Percentiles rank a stretch among this genome's conserved stretches.
These are phyloP conservation scores for Endotricha flammealis DNA, from an alignment of 2,888 invertebrate species.

Conservation along the genomic window DNA sequence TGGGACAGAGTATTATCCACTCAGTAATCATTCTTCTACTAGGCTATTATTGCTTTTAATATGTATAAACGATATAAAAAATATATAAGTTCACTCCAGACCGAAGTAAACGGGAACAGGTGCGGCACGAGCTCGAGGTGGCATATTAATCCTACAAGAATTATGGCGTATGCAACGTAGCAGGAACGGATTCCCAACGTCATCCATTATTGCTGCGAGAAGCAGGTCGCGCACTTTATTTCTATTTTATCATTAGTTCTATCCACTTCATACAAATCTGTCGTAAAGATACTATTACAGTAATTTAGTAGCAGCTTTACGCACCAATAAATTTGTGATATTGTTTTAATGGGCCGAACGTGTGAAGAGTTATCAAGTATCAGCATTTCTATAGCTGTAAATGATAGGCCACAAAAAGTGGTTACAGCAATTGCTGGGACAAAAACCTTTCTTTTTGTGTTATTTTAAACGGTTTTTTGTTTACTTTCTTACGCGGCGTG, in stretches of 20 bases:
- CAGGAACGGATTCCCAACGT: slow-evolving; percentile 28
- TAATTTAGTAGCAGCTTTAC: slow-evolving; percentile 14
- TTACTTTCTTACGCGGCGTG: slow-evolving; percentile 18
- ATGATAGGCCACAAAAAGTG: neutral
- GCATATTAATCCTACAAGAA: slow-evolving; percentile 45
- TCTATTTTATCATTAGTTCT: slow-evolving; percentile 1
- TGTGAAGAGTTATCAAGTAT: slow-evolving; percentile 2
- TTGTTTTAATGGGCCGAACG: slow-evolving; percentile 1
- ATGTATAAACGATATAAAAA: too few relatives aligned
- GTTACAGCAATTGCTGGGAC: slow-evolving; percentile 3
- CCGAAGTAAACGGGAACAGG: slow-evolving; percentile 39
- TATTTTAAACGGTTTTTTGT: slow-evolving; percentile 13
- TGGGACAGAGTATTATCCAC: too few relatives aligned
- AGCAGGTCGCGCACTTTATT: slow-evolving; percentile 7
- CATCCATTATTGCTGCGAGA: slow-evolving; percentile 32
- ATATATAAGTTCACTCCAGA: too few relatives aligned
- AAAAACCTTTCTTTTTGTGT: slow-evolving; percentile 11
- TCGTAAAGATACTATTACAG: neutral
- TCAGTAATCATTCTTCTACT: too few relatives aligned
- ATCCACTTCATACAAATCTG: neutral
- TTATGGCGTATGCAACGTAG: slow-evolving; percentile 30
- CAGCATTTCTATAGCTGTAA: neutral
- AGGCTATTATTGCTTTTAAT: too few relatives aligned
- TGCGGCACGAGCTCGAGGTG: slow-evolving; percentile 29
- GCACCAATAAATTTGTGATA: slow-evolving; percentile 14